A percentile compares a stretch with the other conserved stretches of the same genome.
phyloP scores from a whole-genome alignment of 1,140 invertebrate genomes.

The Drosophila kohkoa region DNA sequence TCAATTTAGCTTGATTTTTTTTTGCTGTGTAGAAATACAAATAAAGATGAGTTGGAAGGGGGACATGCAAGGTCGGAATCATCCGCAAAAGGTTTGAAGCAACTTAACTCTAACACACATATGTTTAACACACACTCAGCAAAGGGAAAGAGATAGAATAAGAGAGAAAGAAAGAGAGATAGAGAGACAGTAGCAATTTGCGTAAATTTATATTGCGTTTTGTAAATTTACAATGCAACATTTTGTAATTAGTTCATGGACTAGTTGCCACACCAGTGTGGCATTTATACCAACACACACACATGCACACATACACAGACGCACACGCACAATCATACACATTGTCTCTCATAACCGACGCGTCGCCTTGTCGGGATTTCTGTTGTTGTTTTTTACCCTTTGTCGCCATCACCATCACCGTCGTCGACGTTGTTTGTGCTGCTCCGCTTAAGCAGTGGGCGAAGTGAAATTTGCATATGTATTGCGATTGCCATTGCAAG shows the following conservation, averaged over 20 bases:
- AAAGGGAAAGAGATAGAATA: too few species aligned
- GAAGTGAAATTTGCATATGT: constrained; percentile 74
- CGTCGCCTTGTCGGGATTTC: constrained; percentile 14
- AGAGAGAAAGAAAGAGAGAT: too few species aligned
- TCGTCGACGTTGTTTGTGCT: constrained; percentile 17
- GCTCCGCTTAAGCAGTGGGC: constrained; percentile 35
- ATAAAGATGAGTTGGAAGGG: too few species aligned
- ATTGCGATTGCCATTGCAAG: constrained; percentile 49
- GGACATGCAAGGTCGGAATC: background rate
- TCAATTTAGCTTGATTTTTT: too few species aligned
- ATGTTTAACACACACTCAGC: background rate
- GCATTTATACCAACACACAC: background rate
- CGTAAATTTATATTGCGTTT: background rate
- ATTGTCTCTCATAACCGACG: constrained; percentile 9
- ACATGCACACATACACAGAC: constrained; percentile 1
- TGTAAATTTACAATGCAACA: constrained; percentile 12
- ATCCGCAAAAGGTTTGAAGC: background rate
- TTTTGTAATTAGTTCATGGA: constrained; percentile 41
- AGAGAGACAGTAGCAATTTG: background rate
- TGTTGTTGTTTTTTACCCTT: constrained; percentile 2
- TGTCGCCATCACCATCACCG: background rate
- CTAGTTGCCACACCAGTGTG: constrained; percentile 7
- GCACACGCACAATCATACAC: constrained; percentile 2
- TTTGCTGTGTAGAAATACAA: too few species aligned
- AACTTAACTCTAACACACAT: background rate